Evolutionary conservation across 2,797 vertebrate species (phyloP), one percentile per base, ranked within the genome.

Genomic region (Margarornis squamiger): DNA sequence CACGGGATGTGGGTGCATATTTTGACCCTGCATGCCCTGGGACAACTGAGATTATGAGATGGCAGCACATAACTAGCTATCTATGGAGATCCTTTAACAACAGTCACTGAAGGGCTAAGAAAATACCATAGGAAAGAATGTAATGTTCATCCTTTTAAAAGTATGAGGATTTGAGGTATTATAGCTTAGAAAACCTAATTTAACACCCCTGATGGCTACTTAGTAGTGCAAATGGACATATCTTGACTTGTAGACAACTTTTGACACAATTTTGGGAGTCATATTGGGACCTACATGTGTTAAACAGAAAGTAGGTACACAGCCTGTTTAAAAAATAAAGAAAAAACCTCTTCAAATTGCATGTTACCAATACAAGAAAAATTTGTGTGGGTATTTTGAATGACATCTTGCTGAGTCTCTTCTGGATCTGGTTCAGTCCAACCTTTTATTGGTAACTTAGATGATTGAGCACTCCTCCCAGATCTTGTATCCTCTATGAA

Each of bases 381-480:
- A 55, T 23, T 48, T 77, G 11, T 39, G 24, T 41, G 13, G 14
- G 17, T 63, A 59, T 80, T 95, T 90, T 74, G 57, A 84, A 63
- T 29, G n/a, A 70, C 0, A 1, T 30, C 17, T 80, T 39, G 32
- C 20, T 1, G 2, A 86, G 16, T 58, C 5, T 63, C n/a, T 63
- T 67, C 52, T 67, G 65, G 30, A 68, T 77, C 20, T 68, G 45
- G 39, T 55, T 79, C 51, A 72, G 59, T 58, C 38, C 14, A 79
- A 38, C 5, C 12, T 89, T 84, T 88, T 65, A 48, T 34, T 74
- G 41, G 45, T 24, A 77, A 48, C 67, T 74, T 65, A 32, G 24
- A 48, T 74, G 22, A 71, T 0, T 62, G 57, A 80, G 43, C 65
- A 32, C 20, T 90, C 34, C 22, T 59, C 16, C 16, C 10, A 63